Conservation (phyloP, 2,113 vertebrate species). For the Microtus montanus region DNA sequence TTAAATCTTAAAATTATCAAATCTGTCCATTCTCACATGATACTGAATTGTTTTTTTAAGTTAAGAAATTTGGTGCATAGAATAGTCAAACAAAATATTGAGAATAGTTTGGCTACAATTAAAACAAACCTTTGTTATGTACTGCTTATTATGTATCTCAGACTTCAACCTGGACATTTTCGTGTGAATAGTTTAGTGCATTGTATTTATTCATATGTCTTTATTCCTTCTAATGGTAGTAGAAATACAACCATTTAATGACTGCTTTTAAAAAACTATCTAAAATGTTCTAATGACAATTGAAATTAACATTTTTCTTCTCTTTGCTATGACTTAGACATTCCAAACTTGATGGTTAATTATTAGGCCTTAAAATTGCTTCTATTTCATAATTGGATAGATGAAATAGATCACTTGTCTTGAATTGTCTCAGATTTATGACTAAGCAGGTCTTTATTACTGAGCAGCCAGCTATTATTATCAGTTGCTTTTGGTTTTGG, state of each 20-base stretch:
- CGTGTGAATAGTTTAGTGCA: neutral
- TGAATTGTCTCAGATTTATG: neutral
- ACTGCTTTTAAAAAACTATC: neutral
- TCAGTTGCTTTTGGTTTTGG: neutral
- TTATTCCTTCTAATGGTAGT: neutral
- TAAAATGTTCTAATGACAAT: constrained; percentile 40
- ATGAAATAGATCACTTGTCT: neutral
- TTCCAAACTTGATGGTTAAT: neutral
- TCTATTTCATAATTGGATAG: neutral
- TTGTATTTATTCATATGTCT: neutral
- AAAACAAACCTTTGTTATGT: neutral
- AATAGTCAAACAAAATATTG: neutral
- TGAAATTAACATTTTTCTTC: neutral
- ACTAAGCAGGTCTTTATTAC: neutral
- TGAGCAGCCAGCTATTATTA: neutral
- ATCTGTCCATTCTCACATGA: neutral
- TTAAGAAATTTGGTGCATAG: constrained; percentile 20
- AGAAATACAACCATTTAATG: neutral
- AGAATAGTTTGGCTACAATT: neutral
- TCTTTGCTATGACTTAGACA: neutral
- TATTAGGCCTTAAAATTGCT: neutral
- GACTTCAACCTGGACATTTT: neutral
- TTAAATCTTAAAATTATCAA: constrained; percentile 52
- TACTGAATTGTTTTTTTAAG: constrained; percentile 39
- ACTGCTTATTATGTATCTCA: neutral